Percentiles rank a stretch among this genome's conserved stretches.
Evolutionary conservation across 2,888 invertebrate species (phyloP).

Genomic region (Andrena chrysosceles): DNA sequence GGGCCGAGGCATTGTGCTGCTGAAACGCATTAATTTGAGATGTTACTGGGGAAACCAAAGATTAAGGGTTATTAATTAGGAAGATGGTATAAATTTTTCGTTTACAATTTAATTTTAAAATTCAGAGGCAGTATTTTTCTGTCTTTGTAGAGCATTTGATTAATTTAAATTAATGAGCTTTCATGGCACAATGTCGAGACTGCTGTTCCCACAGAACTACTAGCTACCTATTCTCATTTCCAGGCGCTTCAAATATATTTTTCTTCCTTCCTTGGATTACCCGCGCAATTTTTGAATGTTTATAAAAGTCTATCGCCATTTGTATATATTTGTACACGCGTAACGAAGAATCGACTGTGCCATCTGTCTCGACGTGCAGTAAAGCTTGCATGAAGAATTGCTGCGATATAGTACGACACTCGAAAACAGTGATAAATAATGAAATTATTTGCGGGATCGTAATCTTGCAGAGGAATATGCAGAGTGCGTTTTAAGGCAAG

Average conservation of each 20-base stretch:
- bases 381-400: slow-evolving; percentile 26
- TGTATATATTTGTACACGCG: slow-evolving; percentile 56
- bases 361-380: slow-evolving; percentile 20
- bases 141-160: background rate
- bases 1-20: slow-evolving; percentile 25
- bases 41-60: slow-evolving; percentile 22
- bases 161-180: slow-evolving; percentile 27
- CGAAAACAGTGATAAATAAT: slow-evolving; percentile 20
- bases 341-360: slow-evolving; percentile 25
- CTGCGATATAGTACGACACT: slow-evolving; percentile 12
- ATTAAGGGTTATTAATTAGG: slow-evolving; percentile 9
- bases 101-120: too few relatives aligned
- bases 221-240: background rate
- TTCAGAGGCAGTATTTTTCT: too few relatives aligned
- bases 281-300: slow-evolving; percentile 27
- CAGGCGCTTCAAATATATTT: background rate
- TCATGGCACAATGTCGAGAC: slow-evolving; percentile 34
- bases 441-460: slow-evolving; percentile 46
- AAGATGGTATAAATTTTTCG: too few relatives aligned
- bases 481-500: slow-evolving; percentile 38
- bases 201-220: background rate
- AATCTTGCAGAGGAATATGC: background rate
- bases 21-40: slow-evolving; percentile 36
- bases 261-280: background rate
- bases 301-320: slow-evolving; percentile 31